phyloP scores from a whole-genome alignment of 2,888 invertebrate genomes.

The Polydesmus complanatus region DNA sequence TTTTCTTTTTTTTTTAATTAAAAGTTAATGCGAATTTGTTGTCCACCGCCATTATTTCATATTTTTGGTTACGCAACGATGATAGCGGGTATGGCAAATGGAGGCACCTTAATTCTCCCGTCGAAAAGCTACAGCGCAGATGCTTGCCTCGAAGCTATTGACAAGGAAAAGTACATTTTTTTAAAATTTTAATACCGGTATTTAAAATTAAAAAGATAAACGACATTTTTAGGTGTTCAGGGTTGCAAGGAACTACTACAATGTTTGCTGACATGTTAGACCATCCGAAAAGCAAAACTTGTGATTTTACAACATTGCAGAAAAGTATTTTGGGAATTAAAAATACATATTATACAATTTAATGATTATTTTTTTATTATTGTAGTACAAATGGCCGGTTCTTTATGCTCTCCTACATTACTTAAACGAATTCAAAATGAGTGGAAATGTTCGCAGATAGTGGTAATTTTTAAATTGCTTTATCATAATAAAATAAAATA shows the following conservation, averaged over 20 bases:
- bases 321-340: background rate
- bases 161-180: conserved; percentile 10
- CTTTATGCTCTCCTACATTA: background rate
- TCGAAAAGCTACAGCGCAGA: conserved; percentile 5
- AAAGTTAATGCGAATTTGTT: conserved; percentile 27
- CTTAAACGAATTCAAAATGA: background rate
- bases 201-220: background rate
- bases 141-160: background rate
- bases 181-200: background rate
- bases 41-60: conserved; percentile 66
- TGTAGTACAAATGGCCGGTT: background rate
- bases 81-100: background rate
- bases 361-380: too few species aligned
- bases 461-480: background rate
- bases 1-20: background rate
- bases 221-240: conserved; percentile 45
- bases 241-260: conserved; percentile 65
- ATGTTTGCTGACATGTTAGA: conserved; percentile 66
- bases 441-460: background rate
- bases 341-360: too few species aligned
- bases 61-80: conserved; percentile 53
- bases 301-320: background rate
- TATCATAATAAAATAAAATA: too few species aligned
- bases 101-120: conserved; percentile 3
- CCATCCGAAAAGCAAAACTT: conserved; percentile 29